A percentile compares a stretch with the other conserved stretches of the same genome.
phyloP scores from a whole-genome alignment of 2,888 invertebrate genomes.

The Euplagia quadripunctaria region DNA sequence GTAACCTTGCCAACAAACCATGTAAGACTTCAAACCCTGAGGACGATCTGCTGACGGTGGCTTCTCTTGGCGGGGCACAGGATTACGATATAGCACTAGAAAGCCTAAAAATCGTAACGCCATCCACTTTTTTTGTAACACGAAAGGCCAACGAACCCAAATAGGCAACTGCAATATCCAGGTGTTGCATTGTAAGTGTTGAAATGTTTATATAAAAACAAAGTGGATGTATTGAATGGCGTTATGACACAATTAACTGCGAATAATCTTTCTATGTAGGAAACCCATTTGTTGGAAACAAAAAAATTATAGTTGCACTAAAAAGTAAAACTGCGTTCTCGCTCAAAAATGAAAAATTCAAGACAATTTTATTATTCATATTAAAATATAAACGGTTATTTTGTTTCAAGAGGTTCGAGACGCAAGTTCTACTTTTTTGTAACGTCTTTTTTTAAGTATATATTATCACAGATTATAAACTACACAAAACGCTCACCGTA shows the following conservation, averaged over 20 bases:
- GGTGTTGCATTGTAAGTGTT: conserved; percentile 54
- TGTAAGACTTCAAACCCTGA: conserved; percentile 78
- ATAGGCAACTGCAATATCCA: conserved; percentile 51
- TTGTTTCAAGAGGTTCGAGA: conserved; percentile 12
- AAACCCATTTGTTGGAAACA: conserved; percentile 45
- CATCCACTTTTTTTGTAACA: conserved; percentile 56
- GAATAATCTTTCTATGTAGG: conserved; percentile 38
- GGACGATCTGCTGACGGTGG: conserved; percentile 74
- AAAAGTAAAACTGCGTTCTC: conserved; percentile 34
- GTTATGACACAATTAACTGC: conserved; percentile 59
- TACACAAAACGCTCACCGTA: conserved; percentile 49
- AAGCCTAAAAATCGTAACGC: conserved; percentile 64
- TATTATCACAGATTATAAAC: conserved; percentile 47
- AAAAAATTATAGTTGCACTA: conserved; percentile 34
- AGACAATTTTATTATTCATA: background rate
- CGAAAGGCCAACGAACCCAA: conserved; percentile 58
- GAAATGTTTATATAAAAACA: conserved; percentile 53
- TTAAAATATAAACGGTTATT: conserved; percentile 9
- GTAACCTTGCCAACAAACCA: conserved; percentile 81
- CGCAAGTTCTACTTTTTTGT: conserved; percentile 37
- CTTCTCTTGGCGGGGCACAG: conserved; percentile 72
- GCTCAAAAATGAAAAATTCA: background rate
- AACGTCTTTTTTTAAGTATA: conserved; percentile 18
- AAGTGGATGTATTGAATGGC: conserved; percentile 60
- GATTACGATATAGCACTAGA: conserved; percentile 59